Conservation (phyloP, 2,888 invertebrate species). For the Synergus umbraculus region DNA sequence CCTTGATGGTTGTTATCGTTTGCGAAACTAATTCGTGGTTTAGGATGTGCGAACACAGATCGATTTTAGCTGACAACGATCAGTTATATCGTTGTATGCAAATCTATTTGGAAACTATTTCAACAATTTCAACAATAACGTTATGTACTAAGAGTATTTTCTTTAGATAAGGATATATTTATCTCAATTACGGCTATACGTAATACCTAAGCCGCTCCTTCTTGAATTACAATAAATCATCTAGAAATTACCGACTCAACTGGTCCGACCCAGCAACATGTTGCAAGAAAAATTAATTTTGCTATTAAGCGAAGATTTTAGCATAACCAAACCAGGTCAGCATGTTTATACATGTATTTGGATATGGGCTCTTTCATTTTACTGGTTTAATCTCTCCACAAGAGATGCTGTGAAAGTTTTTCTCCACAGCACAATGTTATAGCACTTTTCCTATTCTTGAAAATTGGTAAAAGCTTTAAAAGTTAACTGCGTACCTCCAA, state of each 20-base stretch:
- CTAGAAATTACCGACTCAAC: neutral
- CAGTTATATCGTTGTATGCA: neutral
- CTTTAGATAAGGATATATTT: too few species aligned
- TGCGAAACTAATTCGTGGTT: slow-evolving; percentile 23
- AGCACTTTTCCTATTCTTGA: slow-evolving; percentile 29
- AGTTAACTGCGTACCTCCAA: neutral
- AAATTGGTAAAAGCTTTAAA: slow-evolving; percentile 22
- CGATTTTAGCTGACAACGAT: neutral
- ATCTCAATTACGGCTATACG: too few species aligned
- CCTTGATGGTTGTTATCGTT: slow-evolving; percentile 8
- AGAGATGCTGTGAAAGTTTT: slow-evolving; percentile 13
- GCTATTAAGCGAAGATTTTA: slow-evolving; percentile 12
- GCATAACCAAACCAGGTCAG: neutral
- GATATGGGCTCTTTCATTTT: slow-evolving; percentile 61
- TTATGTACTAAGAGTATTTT: too few species aligned
- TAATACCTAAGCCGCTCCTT: neutral
- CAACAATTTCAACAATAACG: neutral
- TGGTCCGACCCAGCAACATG: neutral
- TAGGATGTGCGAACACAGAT: neutral
- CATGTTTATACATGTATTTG: slow-evolving; percentile 50
- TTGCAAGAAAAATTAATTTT: slow-evolving; percentile 7
- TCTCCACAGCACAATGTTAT: slow-evolving; percentile 12
- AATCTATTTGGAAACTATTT: neutral
- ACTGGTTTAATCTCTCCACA: slow-evolving; percentile 63
- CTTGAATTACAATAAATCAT: neutral